phyloP scores from a whole-genome alignment of 1,140 invertebrate genomes.

The Sesamia nonagrioides region DNA sequence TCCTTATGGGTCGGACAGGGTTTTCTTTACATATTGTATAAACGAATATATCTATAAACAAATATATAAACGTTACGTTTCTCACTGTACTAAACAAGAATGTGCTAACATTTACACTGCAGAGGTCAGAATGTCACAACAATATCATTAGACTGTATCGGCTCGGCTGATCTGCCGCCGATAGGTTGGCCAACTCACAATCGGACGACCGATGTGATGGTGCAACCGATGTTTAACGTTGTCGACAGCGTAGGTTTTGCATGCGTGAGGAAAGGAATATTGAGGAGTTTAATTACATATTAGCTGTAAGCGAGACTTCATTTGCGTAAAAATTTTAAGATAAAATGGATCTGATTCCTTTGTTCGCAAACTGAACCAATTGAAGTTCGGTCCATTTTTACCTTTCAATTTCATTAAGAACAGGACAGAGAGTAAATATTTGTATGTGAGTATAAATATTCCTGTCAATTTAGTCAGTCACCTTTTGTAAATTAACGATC shows the following conservation, averaged over 20 bases:
- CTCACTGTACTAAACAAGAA: conserved; percentile 12
- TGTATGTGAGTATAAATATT: no score
- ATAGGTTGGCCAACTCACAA: conserved; percentile 15
- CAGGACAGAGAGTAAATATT: no score
- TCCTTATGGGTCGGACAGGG: no score
- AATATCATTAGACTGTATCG: conserved; percentile 21
- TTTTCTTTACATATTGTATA: no score
- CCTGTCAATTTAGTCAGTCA: no score
- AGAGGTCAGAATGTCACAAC: conserved; percentile 23
- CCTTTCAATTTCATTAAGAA: no score
- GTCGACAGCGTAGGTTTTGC: background rate
- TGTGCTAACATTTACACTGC: conserved; percentile 34
- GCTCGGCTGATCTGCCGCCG: conserved; percentile 1
- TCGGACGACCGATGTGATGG: background rate
- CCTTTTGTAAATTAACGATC: no score
- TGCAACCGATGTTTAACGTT: background rate
- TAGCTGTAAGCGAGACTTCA: no score
- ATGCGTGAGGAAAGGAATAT: background rate
- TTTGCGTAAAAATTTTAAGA: background rate
- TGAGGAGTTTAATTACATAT: background rate
- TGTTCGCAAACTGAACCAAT: no score
- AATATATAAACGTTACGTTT: background rate
- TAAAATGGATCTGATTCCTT: no score
- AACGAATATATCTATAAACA: no score
- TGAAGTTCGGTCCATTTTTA: no score